Base-by-base conservation (phyloP, 2,797 vertebrate species). In the Parotocinclus haroldoi region DNA sequence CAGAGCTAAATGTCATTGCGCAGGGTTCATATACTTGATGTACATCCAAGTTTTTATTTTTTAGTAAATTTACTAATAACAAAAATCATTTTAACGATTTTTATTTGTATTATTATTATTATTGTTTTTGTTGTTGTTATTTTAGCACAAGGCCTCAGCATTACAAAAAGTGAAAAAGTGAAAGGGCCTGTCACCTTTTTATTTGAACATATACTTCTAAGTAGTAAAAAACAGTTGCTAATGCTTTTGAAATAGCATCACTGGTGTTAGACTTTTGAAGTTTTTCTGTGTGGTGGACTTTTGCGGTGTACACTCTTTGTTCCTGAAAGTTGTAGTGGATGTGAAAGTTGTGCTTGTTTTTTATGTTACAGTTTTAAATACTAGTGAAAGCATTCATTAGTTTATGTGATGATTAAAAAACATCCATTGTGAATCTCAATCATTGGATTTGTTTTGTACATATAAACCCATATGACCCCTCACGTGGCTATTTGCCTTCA, bases 401-500 rank as follows among this genome's bases (percentile, higher is more conserved):
- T 71, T 54, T 51, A 69, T 57, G 57, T 36, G 48, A 70, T 42
- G 61, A 58, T 46, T 56, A 27, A 65, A 61, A 67, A 63, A 61
- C 36, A 48, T 71, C 58, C 58, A 56, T 59, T 65, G 65, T 71
- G 18, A 14, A 16, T 66, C 74, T 72, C 71, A 66, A 68, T 62
- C 27, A 27, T 27, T 74, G 70, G 65, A 37, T n/a, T 46, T 68
- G 10, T 27, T 27, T 27, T 27, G 27, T 7, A 8, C 14, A 14
- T 44, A 58, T 42, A 45, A 51, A 18, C 53, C 55, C 51, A 5
- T 46, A 37, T 46, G 9, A 12, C n/a, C n/a, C 18, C 37, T n/a
- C 10, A 7, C 10, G 48, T 13, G 37, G n/a, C n/a, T n/a, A n/a
- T n/a, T n/a, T n/a, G n/a, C n/a, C n/a, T n/a, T 56, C 17, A 7